phyloP scores from a whole-genome alignment of 2,797 vertebrate species.

The Anabacerthia variegaticeps region DNA sequence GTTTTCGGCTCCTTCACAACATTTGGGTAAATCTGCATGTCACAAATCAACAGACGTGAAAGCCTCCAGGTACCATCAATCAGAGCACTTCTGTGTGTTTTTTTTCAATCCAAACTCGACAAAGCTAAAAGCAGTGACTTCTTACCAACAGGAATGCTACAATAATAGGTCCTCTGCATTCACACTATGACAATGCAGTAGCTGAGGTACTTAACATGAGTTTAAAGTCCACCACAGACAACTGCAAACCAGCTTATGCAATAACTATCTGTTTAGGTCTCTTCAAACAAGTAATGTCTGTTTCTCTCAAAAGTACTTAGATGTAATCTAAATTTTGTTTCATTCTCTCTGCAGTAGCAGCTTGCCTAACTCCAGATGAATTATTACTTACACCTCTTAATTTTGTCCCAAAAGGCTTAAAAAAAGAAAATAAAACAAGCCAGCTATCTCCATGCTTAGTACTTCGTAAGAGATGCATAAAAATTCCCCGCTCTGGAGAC shows the following conservation, averaged over 20 bases:
- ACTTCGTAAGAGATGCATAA: background rate
- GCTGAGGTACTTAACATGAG: background rate
- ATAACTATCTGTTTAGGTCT: background rate
- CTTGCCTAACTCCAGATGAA: background rate
- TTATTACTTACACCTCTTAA: background rate
- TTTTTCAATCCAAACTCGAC: background rate
- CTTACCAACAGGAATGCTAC: background rate
- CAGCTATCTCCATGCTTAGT: background rate
- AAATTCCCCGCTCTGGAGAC: background rate
- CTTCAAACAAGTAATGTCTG: background rate
- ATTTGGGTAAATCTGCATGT: background rate
- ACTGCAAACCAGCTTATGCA: background rate
- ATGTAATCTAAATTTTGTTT: background rate
- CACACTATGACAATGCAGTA: background rate
- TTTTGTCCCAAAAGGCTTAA: background rate
- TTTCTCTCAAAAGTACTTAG: background rate
- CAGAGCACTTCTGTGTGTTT: background rate
- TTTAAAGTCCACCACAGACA: background rate
- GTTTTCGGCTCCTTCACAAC: background rate
- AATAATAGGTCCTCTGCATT: background rate
- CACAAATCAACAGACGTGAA: fast-evolving
- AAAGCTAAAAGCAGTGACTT: background rate
- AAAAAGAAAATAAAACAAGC: background rate
- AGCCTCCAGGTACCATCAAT: background rate
- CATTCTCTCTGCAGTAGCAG: background rate